Conservation (phyloP, 2,113 vertebrate species). For the Poeciliopsis occidentalis region DNA sequence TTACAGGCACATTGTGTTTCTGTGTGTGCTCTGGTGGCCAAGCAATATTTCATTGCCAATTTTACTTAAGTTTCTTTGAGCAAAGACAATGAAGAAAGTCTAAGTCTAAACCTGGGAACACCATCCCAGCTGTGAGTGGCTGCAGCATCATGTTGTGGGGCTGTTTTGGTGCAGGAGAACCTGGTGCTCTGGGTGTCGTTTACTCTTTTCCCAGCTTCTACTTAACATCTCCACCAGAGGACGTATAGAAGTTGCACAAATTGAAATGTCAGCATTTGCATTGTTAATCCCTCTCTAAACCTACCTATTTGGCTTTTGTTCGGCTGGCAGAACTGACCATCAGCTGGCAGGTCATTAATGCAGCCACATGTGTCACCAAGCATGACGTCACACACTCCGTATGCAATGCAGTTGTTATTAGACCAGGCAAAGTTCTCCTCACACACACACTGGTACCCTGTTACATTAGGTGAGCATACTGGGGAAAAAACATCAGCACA, state of each 20-base stretch:
- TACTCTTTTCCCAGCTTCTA: too few relatives aligned
- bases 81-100: too few relatives aligned
- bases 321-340: constrained; percentile 21
- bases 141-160: too few relatives aligned
- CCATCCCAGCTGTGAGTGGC: too few relatives aligned
- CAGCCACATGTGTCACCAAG: constrained; percentile 39
- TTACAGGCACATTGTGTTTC: too few relatives aligned
- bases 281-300: background rate
- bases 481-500: background rate
- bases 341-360: constrained; percentile 24
- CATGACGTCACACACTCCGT: constrained; percentile 23
- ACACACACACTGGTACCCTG: constrained; percentile 40
- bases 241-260: background rate
- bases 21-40: too few relatives aligned
- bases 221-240: too few relatives aligned
- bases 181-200: too few relatives aligned
- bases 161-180: too few relatives aligned
- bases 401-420: constrained; percentile 8
- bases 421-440: constrained; percentile 34
- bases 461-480: constrained; percentile 26
- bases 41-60: too few relatives aligned
- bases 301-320: constrained; percentile 22
- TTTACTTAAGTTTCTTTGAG: too few relatives aligned
- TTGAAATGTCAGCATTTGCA: background rate
- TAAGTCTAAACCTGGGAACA: too few relatives aligned